A percentile compares a stretch with the other conserved stretches of the same genome.
Evolutionary conservation across 2,797 vertebrate genomes (phyloP).

Genomic region (Cyprinodon diabolis): DNA sequence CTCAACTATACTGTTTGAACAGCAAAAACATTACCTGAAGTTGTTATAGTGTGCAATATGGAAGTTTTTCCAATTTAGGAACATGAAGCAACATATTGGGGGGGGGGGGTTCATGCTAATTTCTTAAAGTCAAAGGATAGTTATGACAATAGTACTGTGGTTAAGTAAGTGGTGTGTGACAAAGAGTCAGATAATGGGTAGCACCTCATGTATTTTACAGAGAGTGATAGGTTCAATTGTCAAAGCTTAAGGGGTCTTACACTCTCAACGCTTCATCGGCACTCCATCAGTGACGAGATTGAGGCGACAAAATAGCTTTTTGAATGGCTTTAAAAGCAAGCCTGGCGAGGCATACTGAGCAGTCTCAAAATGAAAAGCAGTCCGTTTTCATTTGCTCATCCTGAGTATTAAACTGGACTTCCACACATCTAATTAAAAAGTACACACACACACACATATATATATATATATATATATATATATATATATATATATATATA

Average conservation of each 20-base stretch:
- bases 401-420: conserved; percentile 24
- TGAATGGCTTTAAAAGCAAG: conserved; percentile 50
- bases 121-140: conserved; percentile 3
- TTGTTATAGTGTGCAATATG: conserved; percentile 35
- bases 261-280: conserved; percentile 46
- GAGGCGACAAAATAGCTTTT: conserved; percentile 60
- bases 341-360: conserved; percentile 46
- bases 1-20: conserved; percentile 46
- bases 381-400: conserved; percentile 37
- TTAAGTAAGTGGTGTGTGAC: conserved; percentile 43
- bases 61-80: conserved; percentile 55
- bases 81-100: no score
- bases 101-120: neutral
- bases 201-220: conserved; percentile 48
- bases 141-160: conserved; percentile 29
- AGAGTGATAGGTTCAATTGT: conserved; percentile 53
- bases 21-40: conserved; percentile 28
- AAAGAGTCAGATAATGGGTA: conserved; percentile 41
- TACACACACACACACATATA: no score
- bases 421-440: conserved; percentile 44
- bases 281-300: conserved; percentile 49
- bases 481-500: no score
- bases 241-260: conserved; percentile 55
- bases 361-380: conserved; percentile 48
- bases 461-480: no score